Base-by-base conservation (phyloP, 2,888 invertebrate genomes). In the Itoplectis maculator region DNA sequence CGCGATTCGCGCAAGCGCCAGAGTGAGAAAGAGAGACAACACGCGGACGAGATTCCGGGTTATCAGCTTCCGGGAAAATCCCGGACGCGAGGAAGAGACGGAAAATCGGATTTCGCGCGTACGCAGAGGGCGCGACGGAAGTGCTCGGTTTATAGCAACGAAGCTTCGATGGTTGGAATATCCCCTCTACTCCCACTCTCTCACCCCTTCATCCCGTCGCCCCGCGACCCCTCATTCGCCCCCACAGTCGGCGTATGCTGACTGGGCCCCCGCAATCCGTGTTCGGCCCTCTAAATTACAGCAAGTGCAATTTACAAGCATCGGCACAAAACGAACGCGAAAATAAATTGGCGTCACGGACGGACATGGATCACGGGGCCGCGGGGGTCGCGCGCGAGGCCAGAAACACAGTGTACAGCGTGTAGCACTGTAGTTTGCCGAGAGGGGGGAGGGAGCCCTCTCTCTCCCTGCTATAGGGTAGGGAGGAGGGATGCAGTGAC, bases 281-380 rank as follows among this genome's bases (percentile, higher is more conserved):
- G n/a, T 84, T 82, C 76, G 61, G 56, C 56, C 75, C 87, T 80
- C 86, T 87, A 88, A 91, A 91, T 91, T 89, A 89, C 87, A 84
- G 81, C 89, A 87, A 88, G 89, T 87, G 87, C 89, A 89, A 91
- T 91, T 91, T 89, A 87, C 78, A 84, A 86, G 86, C 86, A 87
- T 85, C 88, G 88, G 86, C 87, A 86, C 85, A 87, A 89, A 90
- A 89, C 89, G 88, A 89, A 90, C 85, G 87, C 85, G 86, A 88
- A 90, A 91, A 90, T 91, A 90, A 90, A 91, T 91, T 91, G 91
- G 84, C 87, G 87, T 88, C 88, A 87, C 86, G 84, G 79, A 81
- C 85, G 84, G 84, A 79, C 85, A 83, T 82, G 86, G 86, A 86
- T 88, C 86, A 85, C 84, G 78, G 84, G n/a, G 72, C 29, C 29